Evolutionary conservation across 2,797 vertebrate genomes (phyloP).

Genomic region (Coregonus ussuriensis): DNA sequence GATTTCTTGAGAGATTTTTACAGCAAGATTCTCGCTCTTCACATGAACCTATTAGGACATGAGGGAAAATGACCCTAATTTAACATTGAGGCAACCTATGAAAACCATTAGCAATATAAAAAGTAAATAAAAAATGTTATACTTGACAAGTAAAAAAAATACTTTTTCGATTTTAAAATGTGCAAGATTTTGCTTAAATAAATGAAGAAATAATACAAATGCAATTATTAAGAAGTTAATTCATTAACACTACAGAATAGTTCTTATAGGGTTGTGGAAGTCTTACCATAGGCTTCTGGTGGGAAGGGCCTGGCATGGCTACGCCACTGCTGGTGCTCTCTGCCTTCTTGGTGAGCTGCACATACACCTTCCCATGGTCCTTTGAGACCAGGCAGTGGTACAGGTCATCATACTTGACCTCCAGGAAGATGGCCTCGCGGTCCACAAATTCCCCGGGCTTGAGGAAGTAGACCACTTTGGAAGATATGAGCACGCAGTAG

Average conservation of each 20-base stretch:
- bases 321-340: slow-evolving; percentile 88
- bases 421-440: slow-evolving; percentile 92
- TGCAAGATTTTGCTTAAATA: too few relatives aligned
- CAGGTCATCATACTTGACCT: slow-evolving; percentile 95
- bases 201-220: too few relatives aligned
- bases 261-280: neutral
- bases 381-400: slow-evolving; percentile 97
- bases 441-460: slow-evolving; percentile 85
- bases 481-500: slow-evolving; percentile 96
- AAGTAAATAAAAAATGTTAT: neutral
- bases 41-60: slow-evolving; percentile 86
- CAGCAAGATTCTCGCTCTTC: slow-evolving; percentile 88
- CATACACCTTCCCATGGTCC: slow-evolving; percentile 93
- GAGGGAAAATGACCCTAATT: neutral
- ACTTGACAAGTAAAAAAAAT: neutral
- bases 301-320: slow-evolving; percentile 92
- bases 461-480: slow-evolving; percentile 94
- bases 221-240: too few relatives aligned
- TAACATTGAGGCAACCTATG: neutral
- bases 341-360: slow-evolving; percentile 96
- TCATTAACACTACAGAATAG: too few relatives aligned
- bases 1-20: slow-evolving; percentile 95
- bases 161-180: too few relatives aligned
- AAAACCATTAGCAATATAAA: neutral
- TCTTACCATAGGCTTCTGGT: slow-evolving; percentile 96